A percentile compares a stretch with the other conserved stretches of the same genome.
Evolutionary conservation across 2,113 vertebrate genomes (phyloP).

Genomic region (Macrotis lagotis): DNA sequence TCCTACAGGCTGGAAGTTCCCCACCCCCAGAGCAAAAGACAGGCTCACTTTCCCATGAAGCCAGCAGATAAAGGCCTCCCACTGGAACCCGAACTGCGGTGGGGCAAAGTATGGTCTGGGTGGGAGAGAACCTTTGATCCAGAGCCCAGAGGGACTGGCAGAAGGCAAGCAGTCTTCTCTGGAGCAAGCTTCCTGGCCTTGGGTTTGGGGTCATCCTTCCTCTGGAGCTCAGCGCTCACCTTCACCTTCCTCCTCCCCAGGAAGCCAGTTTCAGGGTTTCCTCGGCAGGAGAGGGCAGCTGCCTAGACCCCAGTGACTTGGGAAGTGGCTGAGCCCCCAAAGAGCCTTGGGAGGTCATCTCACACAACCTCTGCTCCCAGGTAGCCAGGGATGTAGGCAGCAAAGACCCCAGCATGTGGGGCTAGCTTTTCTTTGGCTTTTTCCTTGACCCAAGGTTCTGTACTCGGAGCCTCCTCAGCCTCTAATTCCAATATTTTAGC

Average conservation of each 20-base stretch:
- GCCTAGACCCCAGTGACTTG: background rate
- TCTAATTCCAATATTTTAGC: too few relatives aligned
- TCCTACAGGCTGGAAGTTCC: rapidly evolving
- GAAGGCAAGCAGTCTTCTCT: background rate
- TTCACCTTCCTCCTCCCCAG: background rate
- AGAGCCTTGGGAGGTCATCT: background rate
- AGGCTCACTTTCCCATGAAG: background rate
- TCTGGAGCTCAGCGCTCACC: background rate
- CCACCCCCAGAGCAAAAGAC: rapidly evolving
- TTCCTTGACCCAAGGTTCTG: too few relatives aligned
- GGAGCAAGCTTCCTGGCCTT: background rate
- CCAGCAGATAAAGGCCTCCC: background rate
- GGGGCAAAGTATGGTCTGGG: background rate
- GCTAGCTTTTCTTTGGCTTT: too few relatives aligned
- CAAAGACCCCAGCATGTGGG: too few relatives aligned
- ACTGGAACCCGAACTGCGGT: background rate
- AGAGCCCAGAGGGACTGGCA: background rate
- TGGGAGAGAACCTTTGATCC: background rate
- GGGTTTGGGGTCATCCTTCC: background rate
- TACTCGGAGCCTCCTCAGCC: too few relatives aligned
- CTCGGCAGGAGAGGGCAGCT: background rate
- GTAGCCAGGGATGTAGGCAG: too few relatives aligned
- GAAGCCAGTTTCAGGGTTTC: background rate
- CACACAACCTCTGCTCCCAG: background rate
- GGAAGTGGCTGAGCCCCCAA: background rate